Conservation (phyloP, 1,140 invertebrate genomes). For the Drosophila cardini region DNA sequence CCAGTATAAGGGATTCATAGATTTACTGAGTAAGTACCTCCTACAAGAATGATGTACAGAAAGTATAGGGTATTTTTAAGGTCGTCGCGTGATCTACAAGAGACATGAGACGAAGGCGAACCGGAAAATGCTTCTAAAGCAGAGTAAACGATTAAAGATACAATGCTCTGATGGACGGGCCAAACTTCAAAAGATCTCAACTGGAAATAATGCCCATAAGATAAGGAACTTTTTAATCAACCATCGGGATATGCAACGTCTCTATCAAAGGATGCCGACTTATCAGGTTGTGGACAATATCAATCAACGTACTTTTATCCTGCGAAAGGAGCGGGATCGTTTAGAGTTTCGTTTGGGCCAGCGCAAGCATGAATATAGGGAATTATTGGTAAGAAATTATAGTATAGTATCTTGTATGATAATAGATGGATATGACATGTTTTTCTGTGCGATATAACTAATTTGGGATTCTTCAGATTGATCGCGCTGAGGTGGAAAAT, state of each 20-base stretch:
- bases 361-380: constrained; percentile 58
- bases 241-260: constrained; percentile 72
- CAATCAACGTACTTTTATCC: constrained; percentile 79
- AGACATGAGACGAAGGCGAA: constrained; percentile 59
- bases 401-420: no score
- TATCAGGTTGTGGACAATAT: constrained; percentile 75
- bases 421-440: no score
- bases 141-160: constrained; percentile 58
- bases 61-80: constrained; percentile 19
- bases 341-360: constrained; percentile 56
- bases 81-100: constrained; percentile 59
- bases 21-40: constrained; percentile 65
- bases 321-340: constrained; percentile 80
- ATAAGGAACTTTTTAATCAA: constrained; percentile 73
- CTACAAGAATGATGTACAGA: not conserved
- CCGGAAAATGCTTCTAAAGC: constrained; percentile 39
- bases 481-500: constrained; percentile 62
- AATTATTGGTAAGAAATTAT: constrained; percentile 38
- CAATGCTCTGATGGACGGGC: constrained; percentile 70
- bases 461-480: constrained; percentile 25
- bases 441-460: no score
- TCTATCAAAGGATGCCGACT: constrained; percentile 79
- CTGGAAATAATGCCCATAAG: constrained; percentile 61
- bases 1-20: constrained; percentile 65
- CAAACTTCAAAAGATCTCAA: constrained; percentile 67